Evolutionary conservation across 1,140 invertebrate genomes (phyloP), one percentile per base, ranked within the genome.

Genomic region (Platyscapa corneri): DNA sequence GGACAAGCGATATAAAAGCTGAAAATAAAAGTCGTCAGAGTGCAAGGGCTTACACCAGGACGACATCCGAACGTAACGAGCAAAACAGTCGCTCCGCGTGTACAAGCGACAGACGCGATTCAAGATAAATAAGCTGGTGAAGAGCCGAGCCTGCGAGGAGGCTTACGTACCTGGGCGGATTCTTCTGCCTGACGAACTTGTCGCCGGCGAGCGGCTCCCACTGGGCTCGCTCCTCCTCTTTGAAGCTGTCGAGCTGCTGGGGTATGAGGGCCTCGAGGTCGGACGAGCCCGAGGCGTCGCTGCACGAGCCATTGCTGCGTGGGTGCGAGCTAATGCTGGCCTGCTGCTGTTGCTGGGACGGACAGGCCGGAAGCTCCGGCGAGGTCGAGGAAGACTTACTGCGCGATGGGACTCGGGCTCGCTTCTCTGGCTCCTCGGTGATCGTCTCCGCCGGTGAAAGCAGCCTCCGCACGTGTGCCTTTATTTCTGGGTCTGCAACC

Each of bases 401-500:
- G 18, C 49, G 65, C n/a, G 27, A 53, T 1, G 60, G 42, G 3
- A 86, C 49, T 82, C 27, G 46, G 86, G 64, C 8, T 8, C n/a
- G 34, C 53, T 65, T 81, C 88, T 89, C 86, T 79, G 86, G 14
- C 42, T 90, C 89, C 82, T 92, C 90, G 84, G 86, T 88, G 23
- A 88, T 92, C 89, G 90, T 92, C 89, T 88, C 94, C 91, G 88
- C 90, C 30, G 95, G 94, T 37, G 96, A 95, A 86, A 97, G 91
- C 90, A 97, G 96, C 84, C 96, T 95, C 87, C 95, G 94, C 82
- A 98, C 96, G 89, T 95, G 96, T 78, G 96, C 96, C 94, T 97
- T 97, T 90, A 97, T 95, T 89, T 96, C 95, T 80, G 97, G 97
- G 95, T 98, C 97, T 98, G 92, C 34, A 60, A 72, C 7, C 42